Percentiles rank a stretch among this genome's conserved stretches.
These are phyloP conservation scores for Phasianus colchicus DNA, from an alignment of 2,113 vertebrate genomes.

Conservation along the genomic window DNA sequence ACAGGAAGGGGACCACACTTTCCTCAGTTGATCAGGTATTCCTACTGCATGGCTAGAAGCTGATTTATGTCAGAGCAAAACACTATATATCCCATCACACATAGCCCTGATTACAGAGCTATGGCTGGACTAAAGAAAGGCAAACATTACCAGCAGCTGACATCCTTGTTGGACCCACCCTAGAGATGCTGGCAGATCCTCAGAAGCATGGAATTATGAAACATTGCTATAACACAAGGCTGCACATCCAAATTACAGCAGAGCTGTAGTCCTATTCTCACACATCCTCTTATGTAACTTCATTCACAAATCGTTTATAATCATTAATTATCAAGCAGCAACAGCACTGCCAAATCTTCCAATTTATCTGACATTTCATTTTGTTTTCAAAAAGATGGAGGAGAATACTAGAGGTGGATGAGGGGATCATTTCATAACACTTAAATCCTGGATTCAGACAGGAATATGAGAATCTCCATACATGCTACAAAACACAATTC, in stretches of 20 bases:
- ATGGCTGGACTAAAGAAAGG: background rate
- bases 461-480: background rate
- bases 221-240: background rate
- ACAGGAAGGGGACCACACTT: background rate
- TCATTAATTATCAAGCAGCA: background rate
- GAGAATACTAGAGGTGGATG: background rate
- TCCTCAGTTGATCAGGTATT: background rate
- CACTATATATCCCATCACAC: background rate
- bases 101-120: background rate
- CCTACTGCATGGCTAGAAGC: background rate
- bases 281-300: background rate
- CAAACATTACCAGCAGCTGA: rapidly evolving
- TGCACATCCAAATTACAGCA: background rate
- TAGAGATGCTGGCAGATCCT: background rate
- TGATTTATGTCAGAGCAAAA: background rate
- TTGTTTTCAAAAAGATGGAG: background rate
- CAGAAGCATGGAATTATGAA: background rate
- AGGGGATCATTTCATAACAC: background rate
- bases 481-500: background rate
- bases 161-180: background rate
- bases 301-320: background rate
- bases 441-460: background rate
- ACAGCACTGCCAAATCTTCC: background rate
- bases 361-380: background rate
- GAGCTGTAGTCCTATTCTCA: background rate